Evolutionary conservation across 2,888 invertebrate genomes (phyloP).

Genomic region (Coelogynopora nodosa): DNA sequence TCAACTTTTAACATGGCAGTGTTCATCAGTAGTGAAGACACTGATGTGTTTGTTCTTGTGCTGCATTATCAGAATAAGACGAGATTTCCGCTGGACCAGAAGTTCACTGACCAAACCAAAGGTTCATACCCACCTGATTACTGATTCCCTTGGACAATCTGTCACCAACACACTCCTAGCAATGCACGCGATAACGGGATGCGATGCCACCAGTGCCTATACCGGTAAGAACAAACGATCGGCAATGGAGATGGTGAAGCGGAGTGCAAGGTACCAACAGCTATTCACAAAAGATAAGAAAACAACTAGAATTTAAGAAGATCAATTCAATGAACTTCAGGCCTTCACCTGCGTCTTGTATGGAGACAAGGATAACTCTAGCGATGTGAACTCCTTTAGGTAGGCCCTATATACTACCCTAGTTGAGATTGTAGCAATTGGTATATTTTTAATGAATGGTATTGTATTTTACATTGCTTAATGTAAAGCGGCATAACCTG

Average conservation of each 20-base stretch:
- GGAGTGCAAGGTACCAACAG: neutral
- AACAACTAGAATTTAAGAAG: neutral
- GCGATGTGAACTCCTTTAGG: neutral
- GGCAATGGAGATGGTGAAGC: neutral
- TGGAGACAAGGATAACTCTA: neutral
- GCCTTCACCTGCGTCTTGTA: neutral
- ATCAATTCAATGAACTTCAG: neutral
- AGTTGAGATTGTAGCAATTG: neutral
- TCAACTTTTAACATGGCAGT: neutral
- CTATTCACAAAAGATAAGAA: neutral
- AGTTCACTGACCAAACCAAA: neutral
- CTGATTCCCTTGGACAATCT: conserved; percentile 19
- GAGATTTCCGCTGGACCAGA: neutral
- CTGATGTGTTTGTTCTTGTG: neutral
- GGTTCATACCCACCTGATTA: conserved; percentile 10
- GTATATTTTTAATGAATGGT: neutral
- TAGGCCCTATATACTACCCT: neutral
- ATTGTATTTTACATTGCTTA: conserved; percentile 15
- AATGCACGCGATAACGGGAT: neutral
- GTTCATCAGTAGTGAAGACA: neutral
- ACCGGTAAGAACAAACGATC: too few species aligned
- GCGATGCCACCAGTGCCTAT: too few species aligned
- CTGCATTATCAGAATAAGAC: neutral
- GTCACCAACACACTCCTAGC: neutral
- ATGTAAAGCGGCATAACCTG: conserved; percentile 14